phyloP scores from a whole-genome alignment of 1,140 invertebrate species.

The Parasteatoda tepidariorum region DNA sequence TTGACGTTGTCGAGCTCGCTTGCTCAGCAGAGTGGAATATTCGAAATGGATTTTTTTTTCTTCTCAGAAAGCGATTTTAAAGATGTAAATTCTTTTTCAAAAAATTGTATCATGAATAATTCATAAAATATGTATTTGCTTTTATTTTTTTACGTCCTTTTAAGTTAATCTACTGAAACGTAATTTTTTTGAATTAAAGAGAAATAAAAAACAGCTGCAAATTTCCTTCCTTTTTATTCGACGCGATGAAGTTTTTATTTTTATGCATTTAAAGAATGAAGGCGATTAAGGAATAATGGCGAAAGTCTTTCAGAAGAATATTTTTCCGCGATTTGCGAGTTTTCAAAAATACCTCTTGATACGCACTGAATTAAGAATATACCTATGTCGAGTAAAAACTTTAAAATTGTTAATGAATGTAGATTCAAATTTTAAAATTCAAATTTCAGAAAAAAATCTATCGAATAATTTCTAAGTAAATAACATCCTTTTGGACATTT shows the following conservation, averaged over 20 bases:
- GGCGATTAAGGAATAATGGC: background rate
- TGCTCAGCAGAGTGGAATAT: slow-evolving; percentile 10
- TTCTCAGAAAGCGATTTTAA: background rate
- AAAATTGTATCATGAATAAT: slow-evolving; percentile 22
- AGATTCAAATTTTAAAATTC: no score
- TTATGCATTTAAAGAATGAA: background rate
- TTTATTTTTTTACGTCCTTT: background rate
- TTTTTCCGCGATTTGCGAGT: no score
- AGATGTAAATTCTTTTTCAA: background rate
- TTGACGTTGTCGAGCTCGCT: background rate
- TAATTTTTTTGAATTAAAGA: background rate
- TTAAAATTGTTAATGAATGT: no score
- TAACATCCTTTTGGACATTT: no score
- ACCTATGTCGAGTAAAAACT: no score
- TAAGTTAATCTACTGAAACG: slow-evolving; percentile 45
- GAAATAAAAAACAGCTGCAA: background rate
- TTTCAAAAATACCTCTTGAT: no score
- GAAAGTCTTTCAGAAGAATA: no score
- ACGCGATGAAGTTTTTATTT: background rate
- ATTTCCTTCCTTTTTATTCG: background rate
- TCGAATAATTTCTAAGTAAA: no score
- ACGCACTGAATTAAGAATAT: no score
- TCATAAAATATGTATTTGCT: slow-evolving; percentile 37
- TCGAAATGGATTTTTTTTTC: background rate
- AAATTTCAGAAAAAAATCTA: no score